These are phyloP conservation scores for Drosophila lini DNA, from an alignment of 1,140 invertebrate genomes.

Conservation along the genomic window DNA sequence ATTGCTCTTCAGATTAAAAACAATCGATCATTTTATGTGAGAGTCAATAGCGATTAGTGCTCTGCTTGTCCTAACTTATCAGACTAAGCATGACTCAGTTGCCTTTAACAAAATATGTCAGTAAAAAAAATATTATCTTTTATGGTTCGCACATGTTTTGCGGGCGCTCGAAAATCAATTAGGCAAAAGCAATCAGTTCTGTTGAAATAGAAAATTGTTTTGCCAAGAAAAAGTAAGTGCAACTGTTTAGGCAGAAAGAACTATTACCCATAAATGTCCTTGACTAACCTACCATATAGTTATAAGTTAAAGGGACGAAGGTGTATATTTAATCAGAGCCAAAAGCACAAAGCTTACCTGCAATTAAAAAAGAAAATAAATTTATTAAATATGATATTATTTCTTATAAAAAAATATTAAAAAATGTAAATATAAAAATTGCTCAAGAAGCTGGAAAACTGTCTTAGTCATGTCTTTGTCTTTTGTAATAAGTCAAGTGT, in stretches of 20 bases:
- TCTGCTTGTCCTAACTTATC: background rate
- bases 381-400: too few species aligned
- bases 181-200: conserved; percentile 9
- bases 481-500: conserved; percentile 16
- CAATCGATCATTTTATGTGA: conserved; percentile 17
- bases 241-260: background rate
- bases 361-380: conserved; percentile 25
- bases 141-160: conserved; percentile 3
- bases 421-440: too few species aligned
- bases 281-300: conserved; percentile 12
- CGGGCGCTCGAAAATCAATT: conserved; percentile 9
- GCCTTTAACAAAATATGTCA: background rate
- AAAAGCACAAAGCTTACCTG: conserved; percentile 41
- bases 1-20: conserved; percentile 21
- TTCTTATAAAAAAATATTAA: too few species aligned
- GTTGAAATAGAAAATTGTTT: conserved; percentile 5
- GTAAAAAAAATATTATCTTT: conserved; percentile 15
- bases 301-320: too few species aligned
- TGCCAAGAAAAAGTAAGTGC: background rate
- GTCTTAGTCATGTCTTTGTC: conserved; percentile 9
- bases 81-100: conserved; percentile 6
- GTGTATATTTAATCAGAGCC: background rate
- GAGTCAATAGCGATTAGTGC: conserved; percentile 1
- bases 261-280: background rate
- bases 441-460: background rate